A percentile compares a stretch with the other conserved stretches of the same genome.
These are phyloP conservation scores for Herpetotheres cachinnans DNA, from an alignment of 2,113 vertebrate genomes.

Conservation along the genomic window DNA sequence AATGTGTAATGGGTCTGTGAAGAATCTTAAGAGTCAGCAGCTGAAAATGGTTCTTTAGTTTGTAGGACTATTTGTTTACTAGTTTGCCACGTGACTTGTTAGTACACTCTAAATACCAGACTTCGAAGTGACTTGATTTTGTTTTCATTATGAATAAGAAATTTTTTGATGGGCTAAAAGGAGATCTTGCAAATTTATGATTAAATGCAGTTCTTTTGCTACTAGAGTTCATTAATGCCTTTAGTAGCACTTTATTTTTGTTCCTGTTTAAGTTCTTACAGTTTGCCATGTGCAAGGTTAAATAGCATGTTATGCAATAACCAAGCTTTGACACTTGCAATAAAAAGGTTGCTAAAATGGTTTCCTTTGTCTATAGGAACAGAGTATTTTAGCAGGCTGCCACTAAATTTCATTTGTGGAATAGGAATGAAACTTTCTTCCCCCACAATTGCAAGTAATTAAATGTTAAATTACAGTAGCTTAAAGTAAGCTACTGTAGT, in stretches of 20 bases:
- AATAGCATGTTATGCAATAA: not conserved
- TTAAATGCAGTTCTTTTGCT: not conserved
- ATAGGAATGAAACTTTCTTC: not conserved
- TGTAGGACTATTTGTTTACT: not conserved
- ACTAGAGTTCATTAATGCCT: not conserved
- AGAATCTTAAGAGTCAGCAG: not conserved
- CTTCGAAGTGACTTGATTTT: not conserved
- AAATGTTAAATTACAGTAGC: not conserved
- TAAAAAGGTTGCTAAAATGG: not conserved
- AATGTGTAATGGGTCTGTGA: not conserved
- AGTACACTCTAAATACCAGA: not conserved
- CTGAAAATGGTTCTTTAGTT: not conserved
- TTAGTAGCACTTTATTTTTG: not conserved
- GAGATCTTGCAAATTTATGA: not conserved
- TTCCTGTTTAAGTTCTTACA: not conserved
- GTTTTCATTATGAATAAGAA: not conserved
- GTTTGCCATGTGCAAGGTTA: not conserved
- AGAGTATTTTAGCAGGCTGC: not conserved
- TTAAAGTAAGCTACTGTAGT: not conserved
- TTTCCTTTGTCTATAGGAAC: not conserved
- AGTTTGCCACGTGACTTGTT: not conserved
- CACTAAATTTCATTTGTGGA: not conserved
- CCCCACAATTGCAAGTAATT: not conserved
- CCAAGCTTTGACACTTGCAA: not conserved
- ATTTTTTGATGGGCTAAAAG: not conserved